Evolutionary conservation across 37 sponge, comb jelly and placozoan genomes (phyloP).

Genomic region (Diacarnus erythraeanus): DNA sequence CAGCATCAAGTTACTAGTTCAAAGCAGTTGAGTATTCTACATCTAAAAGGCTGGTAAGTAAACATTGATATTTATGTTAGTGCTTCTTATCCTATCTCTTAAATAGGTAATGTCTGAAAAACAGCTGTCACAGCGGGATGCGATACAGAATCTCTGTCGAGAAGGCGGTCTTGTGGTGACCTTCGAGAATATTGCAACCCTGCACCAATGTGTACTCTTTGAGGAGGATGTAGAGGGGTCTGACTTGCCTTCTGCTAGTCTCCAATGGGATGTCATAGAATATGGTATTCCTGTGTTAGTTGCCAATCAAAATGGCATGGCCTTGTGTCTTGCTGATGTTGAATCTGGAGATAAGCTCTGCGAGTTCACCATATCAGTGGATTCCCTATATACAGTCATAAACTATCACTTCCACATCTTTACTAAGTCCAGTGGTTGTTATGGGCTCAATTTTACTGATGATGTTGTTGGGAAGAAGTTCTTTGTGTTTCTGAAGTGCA

Average conservation of each 20-base stretch:
- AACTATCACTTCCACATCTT: conserved; percentile 48
- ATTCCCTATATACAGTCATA: conserved; percentile 16
- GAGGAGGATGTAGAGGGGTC: not conserved
- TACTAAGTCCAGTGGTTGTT: not conserved
- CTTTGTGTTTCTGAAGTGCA: not conserved
- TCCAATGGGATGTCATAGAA: conserved; percentile 28
- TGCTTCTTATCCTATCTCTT: no score
- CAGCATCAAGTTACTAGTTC: no score
- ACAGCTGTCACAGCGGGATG: not conserved
- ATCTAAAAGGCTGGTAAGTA: no score
- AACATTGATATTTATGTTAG: no score
- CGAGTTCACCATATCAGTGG: conserved; percentile 5
- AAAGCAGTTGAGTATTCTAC: no score
- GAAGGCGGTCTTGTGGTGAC: conserved; percentile 45
- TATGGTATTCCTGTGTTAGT: conserved; percentile 49
- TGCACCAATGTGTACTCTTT: conserved; percentile 15
- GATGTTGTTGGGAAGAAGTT: conserved; percentile 25
- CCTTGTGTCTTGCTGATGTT: conserved; percentile 13
- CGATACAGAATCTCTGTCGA: conserved; percentile 2
- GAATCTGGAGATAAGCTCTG: conserved; percentile 28
- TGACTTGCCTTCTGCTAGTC: not conserved
- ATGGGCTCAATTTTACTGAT: conserved; percentile 47
- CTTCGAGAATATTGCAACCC: conserved; percentile 34
- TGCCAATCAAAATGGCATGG: conserved; percentile 17
- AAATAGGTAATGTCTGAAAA: no score